These are phyloP conservation scores for Phenganax stokvisi DNA, from an alignment of 92 coral and sea anemone species.

Conservation along the genomic window DNA sequence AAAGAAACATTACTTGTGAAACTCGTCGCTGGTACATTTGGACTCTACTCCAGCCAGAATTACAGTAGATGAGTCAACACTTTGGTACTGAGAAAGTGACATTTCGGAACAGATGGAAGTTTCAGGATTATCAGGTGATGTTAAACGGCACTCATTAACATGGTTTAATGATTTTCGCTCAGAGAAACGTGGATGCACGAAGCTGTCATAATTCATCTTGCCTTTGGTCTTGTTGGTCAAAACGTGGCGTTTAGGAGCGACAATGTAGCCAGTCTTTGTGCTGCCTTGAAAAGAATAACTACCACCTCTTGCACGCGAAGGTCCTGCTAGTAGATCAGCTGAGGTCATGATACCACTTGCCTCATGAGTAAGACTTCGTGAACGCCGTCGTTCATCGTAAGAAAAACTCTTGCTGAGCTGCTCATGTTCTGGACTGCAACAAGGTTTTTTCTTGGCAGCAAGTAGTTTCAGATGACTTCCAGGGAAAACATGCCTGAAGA, in stretches of 20 bases:
- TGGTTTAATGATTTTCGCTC: too few relatives aligned
- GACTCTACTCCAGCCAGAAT: neutral
- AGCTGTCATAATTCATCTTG: conserved; percentile 57
- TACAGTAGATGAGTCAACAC: neutral
- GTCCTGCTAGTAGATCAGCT: neutral
- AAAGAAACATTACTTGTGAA: neutral
- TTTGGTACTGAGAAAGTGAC: neutral
- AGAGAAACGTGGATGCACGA: conserved; percentile 13
- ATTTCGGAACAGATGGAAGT: neutral
- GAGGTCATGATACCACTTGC: neutral
- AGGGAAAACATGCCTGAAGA: conserved; percentile 21
- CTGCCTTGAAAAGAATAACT: conserved; percentile 33
- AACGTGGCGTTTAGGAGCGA: neutral
- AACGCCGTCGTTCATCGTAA: conserved; percentile 30
- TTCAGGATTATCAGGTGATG: neutral
- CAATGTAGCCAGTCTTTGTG: neutral
- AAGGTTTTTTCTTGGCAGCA: conserved; percentile 34
- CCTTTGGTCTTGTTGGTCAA: conserved; percentile 69
- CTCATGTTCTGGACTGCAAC: conserved; percentile 24
- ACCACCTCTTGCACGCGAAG: conserved; percentile 26
- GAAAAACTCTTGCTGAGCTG: conserved; percentile 3
- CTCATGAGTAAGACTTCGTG: conserved; percentile 5
- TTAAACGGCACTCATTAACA: too few relatives aligned
- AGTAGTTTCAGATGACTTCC: conserved; percentile 36
- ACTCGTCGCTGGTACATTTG: neutral